Conservation (phyloP, 2,797 vertebrate genomes). For the Echiichthys vipera region DNA sequence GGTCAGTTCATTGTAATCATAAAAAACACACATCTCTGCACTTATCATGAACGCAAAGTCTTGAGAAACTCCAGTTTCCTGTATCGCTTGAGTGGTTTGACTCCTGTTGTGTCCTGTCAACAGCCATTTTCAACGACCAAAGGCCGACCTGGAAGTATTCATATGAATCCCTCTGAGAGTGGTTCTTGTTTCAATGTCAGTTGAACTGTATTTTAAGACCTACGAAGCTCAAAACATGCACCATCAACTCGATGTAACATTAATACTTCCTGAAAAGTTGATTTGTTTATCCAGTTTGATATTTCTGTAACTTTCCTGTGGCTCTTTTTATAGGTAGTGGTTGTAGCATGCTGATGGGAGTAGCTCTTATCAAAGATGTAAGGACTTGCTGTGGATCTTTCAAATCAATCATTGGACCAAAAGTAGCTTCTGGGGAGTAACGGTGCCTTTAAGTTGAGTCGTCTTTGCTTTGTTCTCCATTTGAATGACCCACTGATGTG, state of each 20-base stretch:
- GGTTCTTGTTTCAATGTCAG: slow-evolving; percentile 6
- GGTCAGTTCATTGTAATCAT: no score
- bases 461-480: no score
- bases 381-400: no score
- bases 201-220: neutral
- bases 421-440: no score
- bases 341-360: neutral
- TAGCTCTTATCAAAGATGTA: no score
- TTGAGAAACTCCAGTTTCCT: neutral
- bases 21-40: no score
- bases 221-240: neutral
- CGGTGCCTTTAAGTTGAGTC: no score
- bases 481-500: no score
- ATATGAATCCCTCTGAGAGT: neutral
- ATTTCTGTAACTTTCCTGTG: neutral
- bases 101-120: neutral
- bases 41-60: no score
- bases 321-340: neutral
- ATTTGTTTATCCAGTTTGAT: neutral
- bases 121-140: neutral
- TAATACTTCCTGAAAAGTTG: neutral
- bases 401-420: no score
- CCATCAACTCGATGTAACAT: neutral
- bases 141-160: slow-evolving; percentile 5
- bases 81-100: neutral